phyloP scores from a whole-genome alignment of 2,797 vertebrate genomes.

The Sebastes nivosus region DNA sequence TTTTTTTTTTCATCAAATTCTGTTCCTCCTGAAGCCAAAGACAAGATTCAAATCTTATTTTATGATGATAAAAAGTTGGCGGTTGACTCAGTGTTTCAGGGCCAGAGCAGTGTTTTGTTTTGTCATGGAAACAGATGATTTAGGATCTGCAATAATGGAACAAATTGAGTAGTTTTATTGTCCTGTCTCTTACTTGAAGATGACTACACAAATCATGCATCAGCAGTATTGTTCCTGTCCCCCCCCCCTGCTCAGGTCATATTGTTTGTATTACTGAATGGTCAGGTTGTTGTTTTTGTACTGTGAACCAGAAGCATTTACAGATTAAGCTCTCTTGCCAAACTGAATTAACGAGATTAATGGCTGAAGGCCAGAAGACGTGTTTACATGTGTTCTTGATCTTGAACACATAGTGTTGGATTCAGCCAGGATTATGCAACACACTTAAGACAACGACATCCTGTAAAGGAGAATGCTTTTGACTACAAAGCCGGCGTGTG shows the following conservation, averaged over 20 bases:
- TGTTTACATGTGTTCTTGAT: slow-evolving; percentile 53
- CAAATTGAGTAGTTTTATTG: background rate
- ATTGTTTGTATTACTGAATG: background rate
- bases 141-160: slow-evolving; percentile 3
- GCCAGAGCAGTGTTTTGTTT: slow-evolving; percentile 20
- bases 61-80: slow-evolving; percentile 23
- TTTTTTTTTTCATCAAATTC: slow-evolving; percentile 2
- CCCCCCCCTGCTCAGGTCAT: background rate
- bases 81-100: background rate
- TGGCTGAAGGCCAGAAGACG: slow-evolving; percentile 40
- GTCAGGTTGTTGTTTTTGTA: slow-evolving; percentile 23
- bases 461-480: slow-evolving; percentile 34
- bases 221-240: background rate
- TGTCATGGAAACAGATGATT: slow-evolving; percentile 13
- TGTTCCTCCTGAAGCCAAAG: slow-evolving; percentile 1
- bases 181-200: background rate
- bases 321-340: slow-evolving; percentile 42
- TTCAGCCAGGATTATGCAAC: slow-evolving; percentile 57
- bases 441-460: slow-evolving; percentile 28
- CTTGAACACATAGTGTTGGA: background rate
- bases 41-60: slow-evolving; percentile 30
- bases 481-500: slow-evolving; percentile 30
- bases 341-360: slow-evolving; percentile 63
- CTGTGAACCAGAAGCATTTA: slow-evolving; percentile 40
- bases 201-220: slow-evolving; percentile 8